Conservation (phyloP, 2,797 vertebrate species). For the Geotrypetes seraphini region DNA sequence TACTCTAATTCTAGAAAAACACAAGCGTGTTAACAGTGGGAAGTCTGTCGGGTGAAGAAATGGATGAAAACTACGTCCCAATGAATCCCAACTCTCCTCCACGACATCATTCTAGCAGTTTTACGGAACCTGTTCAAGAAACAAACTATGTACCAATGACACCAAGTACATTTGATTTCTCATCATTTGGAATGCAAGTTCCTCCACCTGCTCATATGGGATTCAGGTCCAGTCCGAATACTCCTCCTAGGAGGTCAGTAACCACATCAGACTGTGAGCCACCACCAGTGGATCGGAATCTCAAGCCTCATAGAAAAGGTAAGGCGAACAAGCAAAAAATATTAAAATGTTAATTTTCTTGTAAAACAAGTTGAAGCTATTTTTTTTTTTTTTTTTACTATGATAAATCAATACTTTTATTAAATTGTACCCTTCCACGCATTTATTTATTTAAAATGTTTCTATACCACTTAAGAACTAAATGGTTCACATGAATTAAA, state of each 20-base stretch:
- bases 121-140: slow-evolving; percentile 82
- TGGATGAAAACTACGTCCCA: slow-evolving; percentile 95
- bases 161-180: slow-evolving; percentile 89
- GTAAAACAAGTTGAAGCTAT: not conserved
- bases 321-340: slow-evolving; percentile 21
- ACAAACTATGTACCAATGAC: slow-evolving; percentile 97
- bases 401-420: no score
- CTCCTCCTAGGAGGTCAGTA: slow-evolving; percentile 82
- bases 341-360: not conserved
- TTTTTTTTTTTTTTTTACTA: not conserved
- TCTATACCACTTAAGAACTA: no score
- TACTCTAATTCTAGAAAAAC: slow-evolving; percentile 47
- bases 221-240: slow-evolving; percentile 94
- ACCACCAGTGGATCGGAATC: slow-evolving; percentile 91
- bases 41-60: slow-evolving; percentile 82
- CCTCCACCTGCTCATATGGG: slow-evolving; percentile 97
- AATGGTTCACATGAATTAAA: no score
- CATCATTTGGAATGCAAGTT: slow-evolving; percentile 92
- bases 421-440: no score
- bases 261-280: slow-evolving; percentile 82
- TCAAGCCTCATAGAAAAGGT: slow-evolving; percentile 98
- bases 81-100: slow-evolving; percentile 96
- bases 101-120: slow-evolving; percentile 82
- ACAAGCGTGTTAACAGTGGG: slow-evolving; percentile 84
- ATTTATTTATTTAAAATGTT: no score